Evolutionary conservation across 2,888 invertebrate genomes (phyloP), one percentile per base, ranked within the genome.

Genomic region (Schizotus pectinicornis): DNA sequence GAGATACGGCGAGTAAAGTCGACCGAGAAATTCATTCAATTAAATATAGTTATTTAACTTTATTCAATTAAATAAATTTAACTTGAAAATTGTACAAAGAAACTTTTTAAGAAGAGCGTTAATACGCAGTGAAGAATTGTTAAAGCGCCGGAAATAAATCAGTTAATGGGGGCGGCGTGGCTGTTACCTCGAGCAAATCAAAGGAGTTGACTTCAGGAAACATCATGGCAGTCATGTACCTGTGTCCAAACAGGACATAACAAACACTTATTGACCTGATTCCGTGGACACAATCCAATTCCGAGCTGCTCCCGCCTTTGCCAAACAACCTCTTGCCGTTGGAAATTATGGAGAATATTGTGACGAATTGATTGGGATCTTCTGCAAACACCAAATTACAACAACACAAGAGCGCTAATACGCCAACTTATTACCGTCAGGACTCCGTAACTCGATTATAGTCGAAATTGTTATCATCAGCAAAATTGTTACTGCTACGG

Each of bases 181-280:
- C 9, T 42, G 33, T 56, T 47, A 67, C 67, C 39, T 68, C 60
- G 31, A 69, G 58, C 34, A 67, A 53, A 51, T 68, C 65, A 9
- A 69, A 56, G 32, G 59, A 66, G 52, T 74, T 75, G 33, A 65
- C 46, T 32, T 59, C 33, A 9, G 72, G 67, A 49, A 58, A 62
- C 7, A 62, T 53, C 61, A 67, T 61, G 33, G 55, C 56, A n/a
- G 64, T 72, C n/a, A 72, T 60, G 64, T 77, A 82, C 3, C 67
- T 77, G 59, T 83, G 82, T 1, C 81, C 81, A 1, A 78, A 69
- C 1, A 81, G 69, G 22, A 83, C 79, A 79, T 81, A 82, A 59
- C 80, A 62, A 77, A 82, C 81, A 37, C 81, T 80, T 34, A 82
- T 70, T 9, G 79, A 75, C 62, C 81, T 72, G 45, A 83, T 76